Base-by-base conservation (phyloP, 2,888 invertebrate genomes). In the Thecocarcelia acutangulata region DNA sequence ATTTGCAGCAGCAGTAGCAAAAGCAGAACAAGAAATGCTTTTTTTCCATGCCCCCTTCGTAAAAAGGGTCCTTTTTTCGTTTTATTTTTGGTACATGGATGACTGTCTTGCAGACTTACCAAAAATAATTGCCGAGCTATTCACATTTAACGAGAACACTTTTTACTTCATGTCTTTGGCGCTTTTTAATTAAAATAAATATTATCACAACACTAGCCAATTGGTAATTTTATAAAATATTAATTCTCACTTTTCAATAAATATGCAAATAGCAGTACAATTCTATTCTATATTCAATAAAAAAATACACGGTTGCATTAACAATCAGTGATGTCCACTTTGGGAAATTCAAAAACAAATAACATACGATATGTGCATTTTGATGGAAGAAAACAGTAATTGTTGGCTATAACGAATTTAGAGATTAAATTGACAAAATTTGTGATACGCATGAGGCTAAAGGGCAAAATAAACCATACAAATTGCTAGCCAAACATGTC, bases 141-240 rank as follows among this genome's bases (percentile, higher is more conserved):
- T 82, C 79, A 82, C 79, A 82, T 82, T 81, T 64, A 82, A 70
- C 61, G 2, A 42, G 54, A 70, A 59, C 70, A 72, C 66, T 66
- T 74, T 70, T 74, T 70, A 82, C 69, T 82, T 82, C 82, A 82
- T 82, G 56, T 82, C 82, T 70, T 82, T 82, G 82, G 82, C 78
- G 78, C 70, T 78, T 56, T 70, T 82, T 79, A 24, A n/a, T 50
- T 63, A 73, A 72, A 46, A 50, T 54, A 78, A 73, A 15, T 54
- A 73, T 44, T 48, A 82, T 74, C 82, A 75, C 82, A 66, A 70
- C 54, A 42, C 66, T 54, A 77, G 48, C 44, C 50, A 73, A 81
- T 42, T 58, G 33, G 21, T 19, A 66, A 61, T 66, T 76, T 59
- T 40, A 52, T 50, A 72, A 66, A 80, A 59, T 73, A 64, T 42